phyloP scores from a whole-genome alignment of 2,888 invertebrate species.

The Lasioglossum pauxillum region DNA sequence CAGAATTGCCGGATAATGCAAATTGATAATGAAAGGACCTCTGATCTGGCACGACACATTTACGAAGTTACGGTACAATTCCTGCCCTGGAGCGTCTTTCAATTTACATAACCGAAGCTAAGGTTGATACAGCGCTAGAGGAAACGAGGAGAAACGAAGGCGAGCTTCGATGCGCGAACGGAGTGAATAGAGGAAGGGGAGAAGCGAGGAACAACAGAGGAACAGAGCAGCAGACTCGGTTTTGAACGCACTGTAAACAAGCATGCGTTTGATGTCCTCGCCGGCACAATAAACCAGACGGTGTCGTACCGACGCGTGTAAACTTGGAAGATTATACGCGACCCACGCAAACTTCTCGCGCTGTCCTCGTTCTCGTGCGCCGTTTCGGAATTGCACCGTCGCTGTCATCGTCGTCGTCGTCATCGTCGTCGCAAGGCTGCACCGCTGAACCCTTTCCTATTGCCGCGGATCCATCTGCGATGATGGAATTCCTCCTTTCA shows the following conservation, averaged over 20 bases:
- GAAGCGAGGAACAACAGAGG: neutral
- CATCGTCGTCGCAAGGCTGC: neutral
- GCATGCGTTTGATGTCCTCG: conserved; percentile 55
- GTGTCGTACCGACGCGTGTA: conserved; percentile 19
- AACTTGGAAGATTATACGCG: conserved; percentile 43
- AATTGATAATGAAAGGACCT: no score
- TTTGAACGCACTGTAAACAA: conserved; percentile 48
- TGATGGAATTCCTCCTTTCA: neutral
- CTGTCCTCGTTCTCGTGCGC: neutral
- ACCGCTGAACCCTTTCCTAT: neutral
- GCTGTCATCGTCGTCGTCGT: no score
- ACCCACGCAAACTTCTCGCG: conserved; percentile 29
- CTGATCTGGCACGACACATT: neutral
- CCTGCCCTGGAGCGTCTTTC: neutral
- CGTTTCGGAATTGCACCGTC: neutral
- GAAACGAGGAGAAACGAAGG: neutral
- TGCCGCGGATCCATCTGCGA: neutral
- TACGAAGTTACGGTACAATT: neutral
- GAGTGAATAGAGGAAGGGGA: neutral
- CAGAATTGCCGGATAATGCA: no score
- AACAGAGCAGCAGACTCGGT: neutral
- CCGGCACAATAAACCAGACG: conserved; percentile 47
- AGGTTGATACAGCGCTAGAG: neutral
- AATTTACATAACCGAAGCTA: neutral
- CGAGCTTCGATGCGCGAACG: neutral